Conservation (phyloP, 64 coral and sea anemone species). For the Acropora tenuis region DNA sequence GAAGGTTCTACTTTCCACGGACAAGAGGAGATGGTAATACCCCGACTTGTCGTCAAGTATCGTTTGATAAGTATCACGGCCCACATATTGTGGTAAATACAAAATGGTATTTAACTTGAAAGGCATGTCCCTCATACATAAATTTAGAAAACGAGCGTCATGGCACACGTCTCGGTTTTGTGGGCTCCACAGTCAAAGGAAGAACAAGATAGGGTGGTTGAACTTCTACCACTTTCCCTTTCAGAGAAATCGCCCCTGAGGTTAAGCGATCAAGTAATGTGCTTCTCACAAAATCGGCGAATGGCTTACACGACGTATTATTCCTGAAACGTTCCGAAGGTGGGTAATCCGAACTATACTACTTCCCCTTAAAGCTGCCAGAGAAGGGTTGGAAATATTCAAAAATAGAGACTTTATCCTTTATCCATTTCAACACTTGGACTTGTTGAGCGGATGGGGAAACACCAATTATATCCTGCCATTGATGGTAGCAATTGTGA, state of each 20-base stretch:
- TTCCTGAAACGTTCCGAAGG: too few species aligned
- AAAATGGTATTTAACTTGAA: slow-evolving; percentile 3
- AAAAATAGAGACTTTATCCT: not conserved
- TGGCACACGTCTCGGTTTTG: not conserved
- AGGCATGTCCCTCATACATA: slow-evolving; percentile 36
- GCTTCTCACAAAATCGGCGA: too few species aligned
- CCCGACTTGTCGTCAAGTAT: not conserved
- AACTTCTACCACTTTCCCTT: not conserved
- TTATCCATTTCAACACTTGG: not conserved
- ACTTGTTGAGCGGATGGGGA: not conserved
- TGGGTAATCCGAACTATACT: too few species aligned
- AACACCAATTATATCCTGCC: not conserved
- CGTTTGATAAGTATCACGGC: not conserved
- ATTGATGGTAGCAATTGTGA: not conserved
- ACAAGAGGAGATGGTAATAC: not conserved
- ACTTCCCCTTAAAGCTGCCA: too few species aligned
- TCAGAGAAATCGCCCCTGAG: not conserved
- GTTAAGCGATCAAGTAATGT: too few species aligned
- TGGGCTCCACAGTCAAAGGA: slow-evolving; percentile 34
- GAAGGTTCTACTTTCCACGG: not conserved
- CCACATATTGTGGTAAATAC: slow-evolving; percentile 11
- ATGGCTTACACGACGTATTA: too few species aligned
- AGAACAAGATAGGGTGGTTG: slow-evolving; percentile 13
- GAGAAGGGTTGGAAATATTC: not conserved
- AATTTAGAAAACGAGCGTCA: slow-evolving; percentile 44